Conservation (phyloP, 2,888 invertebrate species). For the Tinea pellionella region DNA sequence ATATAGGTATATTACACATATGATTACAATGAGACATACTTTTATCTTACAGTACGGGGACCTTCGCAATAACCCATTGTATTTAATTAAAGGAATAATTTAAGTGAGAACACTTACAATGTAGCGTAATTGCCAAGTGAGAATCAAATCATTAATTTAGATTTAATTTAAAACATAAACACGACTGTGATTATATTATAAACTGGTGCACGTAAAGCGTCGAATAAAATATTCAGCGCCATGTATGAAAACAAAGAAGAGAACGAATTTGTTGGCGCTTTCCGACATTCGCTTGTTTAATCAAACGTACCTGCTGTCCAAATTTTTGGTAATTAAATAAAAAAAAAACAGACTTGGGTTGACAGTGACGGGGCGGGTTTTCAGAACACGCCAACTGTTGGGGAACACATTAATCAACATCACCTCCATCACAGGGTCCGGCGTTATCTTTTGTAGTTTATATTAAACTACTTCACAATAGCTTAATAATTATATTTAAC, state of each 20-base stretch:
- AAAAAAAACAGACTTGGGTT: slow-evolving; percentile 8
- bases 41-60: too few species aligned
- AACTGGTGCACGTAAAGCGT: not conserved
- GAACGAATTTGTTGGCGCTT: slow-evolving; percentile 1
- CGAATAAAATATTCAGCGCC: not conserved
- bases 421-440: slow-evolving; percentile 8
- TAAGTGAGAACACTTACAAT: not conserved
- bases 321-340: slow-evolving; percentile 13
- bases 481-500: not conserved
- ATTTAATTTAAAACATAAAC: not conserved
- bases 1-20: too few species aligned
- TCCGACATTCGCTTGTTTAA: slow-evolving; percentile 7
- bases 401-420: slow-evolving; percentile 11
- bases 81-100: too few species aligned
- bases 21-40: too few species aligned
- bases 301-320: slow-evolving; percentile 13
- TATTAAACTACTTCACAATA: slow-evolving; percentile 7
- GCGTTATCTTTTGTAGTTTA: slow-evolving; percentile 13
- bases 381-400: slow-evolving; percentile 1
- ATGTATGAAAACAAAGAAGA: not conserved
- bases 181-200: not conserved
- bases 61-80: too few species aligned
- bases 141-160: not conserved
- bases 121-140: not conserved
- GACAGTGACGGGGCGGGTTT: slow-evolving; percentile 11